A percentile compares a stretch with the other conserved stretches of the same genome.
phyloP scores from a whole-genome alignment of 2,888 invertebrate species.

The Ectemnius cavifrons region DNA sequence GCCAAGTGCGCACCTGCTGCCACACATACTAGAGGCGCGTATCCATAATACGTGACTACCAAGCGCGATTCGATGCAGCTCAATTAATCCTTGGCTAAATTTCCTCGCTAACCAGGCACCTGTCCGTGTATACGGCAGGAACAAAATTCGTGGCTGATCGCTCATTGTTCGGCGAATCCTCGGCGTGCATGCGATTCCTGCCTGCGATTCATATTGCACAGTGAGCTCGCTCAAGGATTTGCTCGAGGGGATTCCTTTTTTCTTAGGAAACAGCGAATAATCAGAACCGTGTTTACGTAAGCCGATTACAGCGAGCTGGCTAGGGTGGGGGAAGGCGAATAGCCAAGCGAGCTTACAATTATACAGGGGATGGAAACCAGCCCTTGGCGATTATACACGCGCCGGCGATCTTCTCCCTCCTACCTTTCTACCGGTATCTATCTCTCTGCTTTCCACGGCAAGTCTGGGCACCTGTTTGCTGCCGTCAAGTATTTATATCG shows the following conservation, averaged over 20 bases:
- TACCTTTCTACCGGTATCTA: not conserved
- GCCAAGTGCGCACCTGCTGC: slow-evolving; percentile 22
- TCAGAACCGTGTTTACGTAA: slow-evolving; percentile 6
- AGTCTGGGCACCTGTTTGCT: slow-evolving; percentile 2
- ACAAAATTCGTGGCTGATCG: no score
- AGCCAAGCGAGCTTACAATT: slow-evolving; percentile 37
- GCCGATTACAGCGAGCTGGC: slow-evolving; percentile 12
- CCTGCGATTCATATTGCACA: no score
- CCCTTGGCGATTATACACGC: slow-evolving; percentile 20
- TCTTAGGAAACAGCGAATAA: not conserved
- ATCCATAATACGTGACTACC: slow-evolving; percentile 19
- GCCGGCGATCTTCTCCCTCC: not conserved
- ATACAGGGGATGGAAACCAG: slow-evolving; percentile 24
- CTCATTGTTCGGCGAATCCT: no score
- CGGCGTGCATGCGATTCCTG: no score
- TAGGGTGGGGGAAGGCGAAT: slow-evolving; percentile 28
- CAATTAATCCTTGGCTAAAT: slow-evolving; percentile 41
- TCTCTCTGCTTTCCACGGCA: slow-evolving; percentile 24
- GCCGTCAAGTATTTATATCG: slow-evolving; percentile 13
- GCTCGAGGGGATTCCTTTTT: not conserved
- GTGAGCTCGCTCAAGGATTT: no score
- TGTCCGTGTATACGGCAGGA: slow-evolving; percentile 8
- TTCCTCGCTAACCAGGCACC: slow-evolving; percentile 20
- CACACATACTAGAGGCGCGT: slow-evolving; percentile 4
- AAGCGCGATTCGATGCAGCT: slow-evolving; percentile 32